phyloP scores from a whole-genome alignment of 2,797 vertebrate species.

The Enteromius mattozi region DNA sequence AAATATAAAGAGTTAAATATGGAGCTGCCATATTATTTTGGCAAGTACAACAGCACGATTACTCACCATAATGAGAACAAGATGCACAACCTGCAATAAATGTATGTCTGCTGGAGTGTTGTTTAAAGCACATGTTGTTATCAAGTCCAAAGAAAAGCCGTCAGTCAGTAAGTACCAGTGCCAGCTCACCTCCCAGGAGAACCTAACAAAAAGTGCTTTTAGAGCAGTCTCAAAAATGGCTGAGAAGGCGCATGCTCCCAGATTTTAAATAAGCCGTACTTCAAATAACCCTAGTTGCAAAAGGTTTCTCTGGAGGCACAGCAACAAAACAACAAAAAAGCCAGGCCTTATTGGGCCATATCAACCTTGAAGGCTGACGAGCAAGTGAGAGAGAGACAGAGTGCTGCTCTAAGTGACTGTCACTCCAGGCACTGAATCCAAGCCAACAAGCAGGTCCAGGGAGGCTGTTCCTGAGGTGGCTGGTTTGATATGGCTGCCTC shows the following conservation, averaged over 20 bases:
- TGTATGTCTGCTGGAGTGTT: not conserved
- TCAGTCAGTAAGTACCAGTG: conserved; percentile 56
- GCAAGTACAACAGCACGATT: not conserved
- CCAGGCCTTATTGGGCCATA: conserved; percentile 18
- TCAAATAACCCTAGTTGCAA: conserved; percentile 42
- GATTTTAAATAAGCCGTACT: conserved; percentile 79
- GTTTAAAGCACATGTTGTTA: conserved; percentile 20
- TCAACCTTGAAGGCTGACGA: conserved; percentile 39
- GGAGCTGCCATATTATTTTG: not conserved
- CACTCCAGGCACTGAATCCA: conserved; percentile 40
- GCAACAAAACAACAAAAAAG: conserved; percentile 11
- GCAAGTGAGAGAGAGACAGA: conserved; percentile 15
- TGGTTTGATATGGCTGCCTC: conserved; percentile 24
- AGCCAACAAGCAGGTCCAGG: conserved; percentile 16
- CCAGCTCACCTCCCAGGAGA: conserved; percentile 74
- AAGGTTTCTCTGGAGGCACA: conserved; percentile 38
- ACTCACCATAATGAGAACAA: not conserved
- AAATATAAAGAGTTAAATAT: not conserved
- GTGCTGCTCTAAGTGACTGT: conserved; percentile 37
- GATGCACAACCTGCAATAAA: conserved; percentile 7
- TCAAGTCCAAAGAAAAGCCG: conserved; percentile 30
- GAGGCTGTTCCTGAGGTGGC: conserved; percentile 30
- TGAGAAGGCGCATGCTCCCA: conserved; percentile 71
- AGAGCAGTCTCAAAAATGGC: conserved; percentile 73
- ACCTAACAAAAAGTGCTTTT: conserved; percentile 78